Evolutionary conservation across 2,797 vertebrate genomes (phyloP), one percentile per base, ranked within the genome.

Genomic region (Limnodromus scolopaceus): DNA sequence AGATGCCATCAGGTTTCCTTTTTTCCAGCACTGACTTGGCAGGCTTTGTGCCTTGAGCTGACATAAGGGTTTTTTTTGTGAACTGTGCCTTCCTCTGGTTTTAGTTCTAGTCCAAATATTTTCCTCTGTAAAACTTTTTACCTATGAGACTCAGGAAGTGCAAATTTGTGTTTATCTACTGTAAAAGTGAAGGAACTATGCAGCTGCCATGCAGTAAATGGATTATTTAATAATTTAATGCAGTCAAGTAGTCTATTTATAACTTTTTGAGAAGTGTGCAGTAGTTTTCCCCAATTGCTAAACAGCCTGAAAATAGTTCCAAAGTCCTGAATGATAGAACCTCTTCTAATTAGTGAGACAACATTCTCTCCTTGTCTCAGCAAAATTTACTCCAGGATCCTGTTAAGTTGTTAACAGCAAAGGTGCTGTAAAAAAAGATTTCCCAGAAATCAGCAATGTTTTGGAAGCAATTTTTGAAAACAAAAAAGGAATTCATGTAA

Each of bases 151-250:
- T 19, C 0, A 25, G 55, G 11, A 68, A 16, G 13, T 66, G 30
- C 5, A 23, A 78, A n/a, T 12, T 24, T 24, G 4, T 13, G 10
- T 71, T 91, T 13, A 25, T 70, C 57, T 57, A 6, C 55, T 83
- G 48, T 43, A 23, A 49, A 61, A 84, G n/a, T 3, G 10, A 20
- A 34, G 45, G 48, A 92, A 79, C n/a, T 30, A 20, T 82, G 68
- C 19, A 89, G 60, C 71, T 95, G 28, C 38, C 2, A 0, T 79
- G 89, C 25, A n/a, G 16, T 70, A 64, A 63, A 64, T 66, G 78
- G 46, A 71, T 93, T 84, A 89, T 87, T 96, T 91, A 97, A 89
- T 95, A 81, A 91, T 69, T 84, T 76, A 91, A 58, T 49, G 77
- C 30, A 75, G 66, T 34, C 69, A 84, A 74, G 72, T 28, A 69